Conservation (phyloP, 2,888 invertebrate genomes). For the Phortica magna region DNA sequence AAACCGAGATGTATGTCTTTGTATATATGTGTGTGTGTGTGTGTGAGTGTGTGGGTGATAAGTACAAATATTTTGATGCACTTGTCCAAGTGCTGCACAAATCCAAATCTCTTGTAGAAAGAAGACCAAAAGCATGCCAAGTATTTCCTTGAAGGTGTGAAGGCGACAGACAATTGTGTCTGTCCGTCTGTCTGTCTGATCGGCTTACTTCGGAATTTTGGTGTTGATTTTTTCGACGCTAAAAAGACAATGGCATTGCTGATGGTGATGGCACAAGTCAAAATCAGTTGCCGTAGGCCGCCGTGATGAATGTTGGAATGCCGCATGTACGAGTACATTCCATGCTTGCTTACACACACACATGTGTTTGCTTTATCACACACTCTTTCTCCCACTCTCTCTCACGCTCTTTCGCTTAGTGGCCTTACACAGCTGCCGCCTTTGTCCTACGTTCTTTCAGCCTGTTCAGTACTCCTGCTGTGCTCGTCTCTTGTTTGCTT, state of each 20-base stretch:
- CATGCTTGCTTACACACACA: too few species aligned
- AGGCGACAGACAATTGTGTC: not conserved
- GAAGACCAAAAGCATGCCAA: too few species aligned
- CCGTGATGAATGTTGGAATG: slow-evolving; percentile 19
- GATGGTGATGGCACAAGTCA: not conserved
- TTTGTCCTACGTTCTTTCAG: not conserved
- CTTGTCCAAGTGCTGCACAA: slow-evolving; percentile 41
- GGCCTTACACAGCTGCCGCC: not conserved
- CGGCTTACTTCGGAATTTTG: not conserved
- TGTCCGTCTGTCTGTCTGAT: not conserved
- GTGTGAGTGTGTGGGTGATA: slow-evolving; percentile 5
- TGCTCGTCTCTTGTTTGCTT: not conserved
- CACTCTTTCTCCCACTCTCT: too few species aligned
- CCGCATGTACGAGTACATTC: not conserved
- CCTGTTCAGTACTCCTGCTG: not conserved
- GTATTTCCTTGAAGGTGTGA: not conserved
- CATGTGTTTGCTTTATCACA: slow-evolving; percentile 35
- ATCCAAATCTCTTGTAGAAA: not conserved
- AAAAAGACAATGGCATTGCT: not conserved
- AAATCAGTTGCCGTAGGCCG: slow-evolving; percentile 14
- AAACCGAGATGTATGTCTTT: slow-evolving; percentile 47
- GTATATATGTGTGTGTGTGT: not conserved
- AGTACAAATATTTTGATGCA: slow-evolving; percentile 53
- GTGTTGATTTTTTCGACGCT: not conserved
- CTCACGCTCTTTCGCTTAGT: not conserved